Base-by-base conservation (phyloP, 2,113 vertebrate species). In the Vulpes lagopus region DNA sequence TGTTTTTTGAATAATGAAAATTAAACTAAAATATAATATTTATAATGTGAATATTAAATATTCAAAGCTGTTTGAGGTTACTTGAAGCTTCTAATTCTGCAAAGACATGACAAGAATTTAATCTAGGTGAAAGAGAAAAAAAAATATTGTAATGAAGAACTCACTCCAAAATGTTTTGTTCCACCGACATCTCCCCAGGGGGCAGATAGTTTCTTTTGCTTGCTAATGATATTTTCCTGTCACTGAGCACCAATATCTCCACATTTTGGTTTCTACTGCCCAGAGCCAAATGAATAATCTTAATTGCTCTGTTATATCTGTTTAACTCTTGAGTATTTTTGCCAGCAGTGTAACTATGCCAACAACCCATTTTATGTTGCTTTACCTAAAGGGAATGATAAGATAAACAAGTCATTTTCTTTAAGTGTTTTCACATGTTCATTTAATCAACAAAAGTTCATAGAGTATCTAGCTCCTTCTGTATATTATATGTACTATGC, bases 221-320 rank as follows among this genome's bases (percentile, higher is more conserved):
- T 92, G 90, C 51, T 96, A 97, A 96, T 95, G 55, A 84, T 96
- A 90, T 89, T 93, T 97, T 93, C 95, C 92, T 96, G 23, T 95
- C 93, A 96, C 32, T 97, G 94, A 96, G 71, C 91, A 88, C 85
- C 38, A 0, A 16, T 81, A 87, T 94, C 53, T 64, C 11, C 65
- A 93, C 78, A 82, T 91, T 97, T 96, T 93, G 35, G 60, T 74
- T 96, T 94, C 89, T 89, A 96, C 22, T 82, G 92, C 92, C 73
- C 92, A 87, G 62, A 96, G 87, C 67, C 84, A 97, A 97, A 90
- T 92, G 95, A 96, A 79, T 80, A 97, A 90, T 96, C 20, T 9
- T 95, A 96, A 96, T 96, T 92, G 80, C 83, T 35, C 25, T 92
- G 11, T 89, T 71, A 35, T 89, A 79, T 97, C 80, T 80, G 7